Evolutionary conservation across 1,140 invertebrate species (phyloP).

Genomic region (Euura lappo): DNA sequence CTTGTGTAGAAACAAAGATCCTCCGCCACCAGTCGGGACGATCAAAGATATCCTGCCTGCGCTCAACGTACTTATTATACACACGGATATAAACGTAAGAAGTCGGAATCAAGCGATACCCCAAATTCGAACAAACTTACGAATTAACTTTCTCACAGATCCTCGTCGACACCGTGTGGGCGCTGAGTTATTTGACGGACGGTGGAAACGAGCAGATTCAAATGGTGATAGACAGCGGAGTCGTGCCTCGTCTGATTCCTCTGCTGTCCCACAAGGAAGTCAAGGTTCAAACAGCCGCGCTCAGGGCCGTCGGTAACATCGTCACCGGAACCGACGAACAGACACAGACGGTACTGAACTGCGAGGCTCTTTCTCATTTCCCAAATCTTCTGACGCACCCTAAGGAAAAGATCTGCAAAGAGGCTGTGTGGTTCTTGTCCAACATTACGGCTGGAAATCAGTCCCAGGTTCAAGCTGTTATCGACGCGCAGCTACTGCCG

Average conservation of each 20-base stretch:
- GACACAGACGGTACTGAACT: conserved; percentile 75
- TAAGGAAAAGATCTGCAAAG: conserved; percentile 87
- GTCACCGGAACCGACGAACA: conserved; percentile 99
- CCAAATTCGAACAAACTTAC: conserved; percentile 12
- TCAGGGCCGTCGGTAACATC: conserved; percentile 97
- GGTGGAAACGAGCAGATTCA: conserved; percentile 99
- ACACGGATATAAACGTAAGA: conserved; percentile 93
- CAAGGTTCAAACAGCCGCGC: conserved; percentile 96
- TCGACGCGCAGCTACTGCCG: conserved; percentile 92
- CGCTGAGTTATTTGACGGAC: conserved; percentile 97
- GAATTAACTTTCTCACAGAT: conserved; percentile 72
- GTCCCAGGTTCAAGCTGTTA: conserved; percentile 95
- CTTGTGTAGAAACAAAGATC: conserved; percentile 95
- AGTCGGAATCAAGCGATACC: background rate
- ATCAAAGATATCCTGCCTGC: conserved; percentile 95
- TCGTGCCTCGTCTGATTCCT: conserved; percentile 94
- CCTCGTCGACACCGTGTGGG: conserved; percentile 99
- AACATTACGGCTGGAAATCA: conserved; percentile 99
- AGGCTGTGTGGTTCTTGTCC: conserved; percentile 98
- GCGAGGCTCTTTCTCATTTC: conserved; percentile 90
- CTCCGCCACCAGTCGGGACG: conserved; percentile 83
- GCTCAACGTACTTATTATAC: conserved; percentile 91
- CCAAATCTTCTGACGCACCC: conserved; percentile 86
- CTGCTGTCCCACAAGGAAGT: conserved; percentile 95
- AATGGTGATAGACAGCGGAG: conserved; percentile 96